phyloP scores from a whole-genome alignment of 2,113 vertebrate species.

The Daubentonia madagascariensis region DNA sequence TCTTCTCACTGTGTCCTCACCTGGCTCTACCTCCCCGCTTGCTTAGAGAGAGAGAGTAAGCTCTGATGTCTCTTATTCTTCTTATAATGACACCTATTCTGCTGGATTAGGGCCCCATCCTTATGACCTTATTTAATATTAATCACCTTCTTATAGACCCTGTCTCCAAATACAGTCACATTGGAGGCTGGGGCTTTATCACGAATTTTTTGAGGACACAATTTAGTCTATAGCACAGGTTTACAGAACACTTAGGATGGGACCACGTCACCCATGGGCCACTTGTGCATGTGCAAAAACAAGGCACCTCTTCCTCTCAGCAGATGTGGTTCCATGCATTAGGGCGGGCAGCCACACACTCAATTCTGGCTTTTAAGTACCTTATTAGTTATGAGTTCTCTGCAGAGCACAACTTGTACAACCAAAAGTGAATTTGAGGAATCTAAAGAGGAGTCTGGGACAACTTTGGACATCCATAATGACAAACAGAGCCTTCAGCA shows the following conservation, averaged over 20 bases:
- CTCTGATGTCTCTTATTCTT: not conserved
- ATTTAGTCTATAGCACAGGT: not conserved
- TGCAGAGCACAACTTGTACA: not conserved
- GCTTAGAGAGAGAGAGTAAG: fast-evolving
- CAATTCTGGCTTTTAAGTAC: not conserved
- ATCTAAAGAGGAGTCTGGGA: not conserved
- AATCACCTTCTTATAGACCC: not conserved
- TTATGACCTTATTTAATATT: not conserved
- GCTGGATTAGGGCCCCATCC: not conserved
- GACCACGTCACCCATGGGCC: not conserved
- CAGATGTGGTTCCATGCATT: not conserved
- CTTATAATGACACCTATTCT: not conserved
- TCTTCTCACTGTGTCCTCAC: not conserved
- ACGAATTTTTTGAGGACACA: not conserved
- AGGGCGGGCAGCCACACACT: not conserved
- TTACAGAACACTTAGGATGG: not conserved
- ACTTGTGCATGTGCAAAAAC: not conserved
- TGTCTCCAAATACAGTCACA: not conserved
- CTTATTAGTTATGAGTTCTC: not conserved
- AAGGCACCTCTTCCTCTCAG: not conserved
- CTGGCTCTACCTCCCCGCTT: not conserved
- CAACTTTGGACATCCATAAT: not conserved
- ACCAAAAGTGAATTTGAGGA: not conserved
- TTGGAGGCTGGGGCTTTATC: not conserved
- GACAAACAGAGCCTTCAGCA: not conserved